Base-by-base conservation (phyloP, 2,888 invertebrate genomes). In the Dione vanillae region DNA sequence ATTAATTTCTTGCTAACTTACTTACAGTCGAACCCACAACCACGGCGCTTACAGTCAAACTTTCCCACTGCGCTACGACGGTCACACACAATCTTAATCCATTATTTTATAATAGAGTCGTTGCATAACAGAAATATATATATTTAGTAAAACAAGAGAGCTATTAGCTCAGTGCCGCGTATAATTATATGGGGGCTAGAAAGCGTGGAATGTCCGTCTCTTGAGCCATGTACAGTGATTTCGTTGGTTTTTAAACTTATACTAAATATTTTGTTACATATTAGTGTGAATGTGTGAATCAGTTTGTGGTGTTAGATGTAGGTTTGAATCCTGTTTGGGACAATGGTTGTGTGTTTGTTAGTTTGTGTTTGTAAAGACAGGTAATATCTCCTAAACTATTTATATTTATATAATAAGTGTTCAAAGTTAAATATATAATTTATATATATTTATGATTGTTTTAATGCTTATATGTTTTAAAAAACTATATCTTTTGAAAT, bases 61-160 rank as follows among this genome's bases (percentile, higher is more conserved):
- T 11, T 12, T 43, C 12, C 12, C 43, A 43, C 12, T 43, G 12
- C 43, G 43, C 43, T 12, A 12, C 12, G 3, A 43, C 12, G 43
- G 43, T 12, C 43, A 12, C 10, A 43, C 12, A 43, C 27, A 3
- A 27, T 3, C 27, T 27, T 27, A 27, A 27, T 27, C 27, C 2
- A 27, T 49, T 10, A 19, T 19, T 16, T 7, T 11, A 59, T 41
- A 59, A 43, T 41, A 20, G 6, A n/a, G 14, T 20, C 9, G 45
- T 72, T 70, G 43, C 67, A 51, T 59, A 67, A 70, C 20, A 40
- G 8, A 69, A 52, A 64, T 67, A 64, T 72, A 66, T 69, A 67
- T 58, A 58, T 70, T 69, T 64, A 64, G 70, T 70, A 65, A 69
- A 72, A 72, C 67, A 72, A 67, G 40, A 66, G 58, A 51, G 54